Percentiles rank a stretch among this genome's conserved stretches.
These are phyloP conservation scores for Nymphicus hollandicus DNA, from an alignment of 2,113 vertebrate genomes.

Conservation along the genomic window DNA sequence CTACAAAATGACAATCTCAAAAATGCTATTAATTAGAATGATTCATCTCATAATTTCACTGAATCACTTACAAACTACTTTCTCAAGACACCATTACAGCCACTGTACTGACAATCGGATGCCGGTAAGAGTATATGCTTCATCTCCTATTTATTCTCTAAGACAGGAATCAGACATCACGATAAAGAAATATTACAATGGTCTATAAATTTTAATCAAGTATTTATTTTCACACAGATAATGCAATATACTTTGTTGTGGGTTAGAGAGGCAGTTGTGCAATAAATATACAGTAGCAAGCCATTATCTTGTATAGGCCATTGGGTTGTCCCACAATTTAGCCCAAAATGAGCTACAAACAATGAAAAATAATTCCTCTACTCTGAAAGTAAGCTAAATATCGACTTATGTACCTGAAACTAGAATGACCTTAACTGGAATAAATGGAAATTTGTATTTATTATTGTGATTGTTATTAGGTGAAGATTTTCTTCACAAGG, in stretches of 20 bases:
- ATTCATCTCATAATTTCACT: not conserved
- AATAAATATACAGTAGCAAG: not conserved
- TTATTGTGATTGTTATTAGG: not conserved
- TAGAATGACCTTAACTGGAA: not conserved
- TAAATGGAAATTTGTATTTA: not conserved
- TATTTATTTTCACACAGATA: not conserved
- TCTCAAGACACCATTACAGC: not conserved
- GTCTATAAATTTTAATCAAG: not conserved
- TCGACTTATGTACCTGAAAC: not conserved
- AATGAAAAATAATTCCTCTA: not conserved
- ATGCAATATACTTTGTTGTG: not conserved
- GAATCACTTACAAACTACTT: not conserved
- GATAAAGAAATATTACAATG: not conserved
- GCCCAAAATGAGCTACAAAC: not conserved
- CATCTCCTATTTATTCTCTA: not conserved
- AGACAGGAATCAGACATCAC: not conserved
- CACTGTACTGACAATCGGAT: not conserved
- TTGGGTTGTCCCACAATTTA: not conserved
- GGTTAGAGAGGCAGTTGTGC: not conserved
- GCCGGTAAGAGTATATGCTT: not conserved
- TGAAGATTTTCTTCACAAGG: not conserved
- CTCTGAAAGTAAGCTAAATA: not conserved
- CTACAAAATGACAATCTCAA: not conserved
- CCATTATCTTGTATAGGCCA: not conserved
- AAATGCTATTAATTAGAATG: not conserved